phyloP scores from a whole-genome alignment of 2,113 vertebrate species.

The Ginglymostoma cirratum region DNA sequence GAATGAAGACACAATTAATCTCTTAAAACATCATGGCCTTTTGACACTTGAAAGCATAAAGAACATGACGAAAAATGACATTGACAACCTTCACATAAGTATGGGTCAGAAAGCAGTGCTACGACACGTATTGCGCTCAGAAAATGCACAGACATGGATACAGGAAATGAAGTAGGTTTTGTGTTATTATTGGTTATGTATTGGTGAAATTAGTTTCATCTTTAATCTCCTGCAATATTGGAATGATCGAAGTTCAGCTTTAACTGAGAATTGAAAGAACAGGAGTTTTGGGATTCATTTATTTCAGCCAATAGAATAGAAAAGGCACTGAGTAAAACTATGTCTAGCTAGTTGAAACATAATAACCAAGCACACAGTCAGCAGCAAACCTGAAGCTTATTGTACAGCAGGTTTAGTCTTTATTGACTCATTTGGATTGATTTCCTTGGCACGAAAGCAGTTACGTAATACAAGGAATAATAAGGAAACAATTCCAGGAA shows the following conservation, averaged over 20 bases:
- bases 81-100: slow-evolving; percentile 8
- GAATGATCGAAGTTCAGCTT: too few relatives aligned
- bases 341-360: background rate
- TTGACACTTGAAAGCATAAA: slow-evolving; percentile 10
- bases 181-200: background rate
- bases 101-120: slow-evolving; percentile 11
- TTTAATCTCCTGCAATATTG: too few relatives aligned
- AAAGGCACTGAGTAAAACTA: background rate
- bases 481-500: slow-evolving; percentile 5
- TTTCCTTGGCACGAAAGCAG: background rate
- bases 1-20: slow-evolving; percentile 28
- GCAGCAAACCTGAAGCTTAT: background rate
- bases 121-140: background rate
- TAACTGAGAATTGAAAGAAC: background rate
- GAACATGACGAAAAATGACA: background rate
- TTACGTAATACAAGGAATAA: background rate
- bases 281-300: background rate
- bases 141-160: slow-evolving; percentile 20
- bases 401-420: background rate
- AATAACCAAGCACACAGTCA: background rate
- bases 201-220: background rate
- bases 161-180: slow-evolving; percentile 25
- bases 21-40: background rate
- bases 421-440: background rate
- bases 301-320: background rate